Conservation (phyloP, 2,113 vertebrate species). For the Sakesphorus luctuosus region DNA sequence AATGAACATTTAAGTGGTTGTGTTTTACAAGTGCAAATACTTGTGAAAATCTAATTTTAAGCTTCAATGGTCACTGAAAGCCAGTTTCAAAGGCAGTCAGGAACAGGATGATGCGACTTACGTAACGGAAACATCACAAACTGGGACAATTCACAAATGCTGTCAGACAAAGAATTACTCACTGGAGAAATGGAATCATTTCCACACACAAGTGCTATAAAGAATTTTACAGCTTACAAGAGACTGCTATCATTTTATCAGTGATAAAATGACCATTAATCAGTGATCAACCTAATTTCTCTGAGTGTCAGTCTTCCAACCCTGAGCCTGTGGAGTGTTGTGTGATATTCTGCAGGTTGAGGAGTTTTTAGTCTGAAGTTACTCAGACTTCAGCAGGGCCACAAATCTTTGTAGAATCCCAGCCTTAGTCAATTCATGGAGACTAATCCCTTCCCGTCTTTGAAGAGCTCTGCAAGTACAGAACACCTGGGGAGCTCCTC, state of each 20-base stretch:
- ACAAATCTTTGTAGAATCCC: not conserved
- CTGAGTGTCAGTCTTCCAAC: not conserved
- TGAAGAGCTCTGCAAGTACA: not conserved
- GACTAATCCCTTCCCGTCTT: not conserved
- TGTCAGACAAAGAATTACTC: not conserved
- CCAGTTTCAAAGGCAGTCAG: not conserved
- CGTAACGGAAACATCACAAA: not conserved
- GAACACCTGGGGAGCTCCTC: not conserved
- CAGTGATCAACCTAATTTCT: not conserved
- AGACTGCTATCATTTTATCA: not conserved
- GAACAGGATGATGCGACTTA: not conserved
- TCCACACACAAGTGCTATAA: not conserved
- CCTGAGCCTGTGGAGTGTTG: not conserved
- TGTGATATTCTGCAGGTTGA: not conserved
- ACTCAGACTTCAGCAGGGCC: not conserved
- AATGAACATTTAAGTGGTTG: not conserved
- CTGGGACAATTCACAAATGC: not conserved
- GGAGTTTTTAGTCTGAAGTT: not conserved
- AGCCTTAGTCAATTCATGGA: not conserved
- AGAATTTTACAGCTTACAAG: not conserved
- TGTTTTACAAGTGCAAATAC: slow-evolving; percentile 50
- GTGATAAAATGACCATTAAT: not conserved
- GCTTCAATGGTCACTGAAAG: not conserved
- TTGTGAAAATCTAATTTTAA: slow-evolving; percentile 60
- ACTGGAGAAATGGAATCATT: not conserved